A percentile compares a stretch with the other conserved stretches of the same genome.
Evolutionary conservation across 2,797 vertebrate species (phyloP).

Genomic region (Pipistrellus pygmaeus): DNA sequence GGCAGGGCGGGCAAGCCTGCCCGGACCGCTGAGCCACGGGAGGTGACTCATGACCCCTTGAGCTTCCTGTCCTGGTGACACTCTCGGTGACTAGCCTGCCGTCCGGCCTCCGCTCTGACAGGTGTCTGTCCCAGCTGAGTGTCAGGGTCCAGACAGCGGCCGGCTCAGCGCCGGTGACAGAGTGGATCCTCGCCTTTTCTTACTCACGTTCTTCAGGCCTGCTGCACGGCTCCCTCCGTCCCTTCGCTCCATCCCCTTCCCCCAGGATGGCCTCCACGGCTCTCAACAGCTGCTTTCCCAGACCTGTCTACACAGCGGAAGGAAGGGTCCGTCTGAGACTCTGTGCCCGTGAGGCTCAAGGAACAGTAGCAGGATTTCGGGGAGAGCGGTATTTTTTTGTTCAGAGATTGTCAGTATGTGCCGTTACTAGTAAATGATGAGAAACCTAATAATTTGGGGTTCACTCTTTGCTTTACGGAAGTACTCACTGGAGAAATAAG

Average conservation of each 20-base stretch:
- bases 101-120: slow-evolving; percentile 57
- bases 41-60: slow-evolving; percentile 80
- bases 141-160: not conserved
- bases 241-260: not conserved
- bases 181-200: not conserved
- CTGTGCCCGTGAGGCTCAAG: not conserved
- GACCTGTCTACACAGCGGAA: not conserved
- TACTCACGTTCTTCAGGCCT: too few relatives aligned
- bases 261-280: not conserved
- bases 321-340: not conserved
- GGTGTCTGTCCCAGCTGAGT: slow-evolving; percentile 37
- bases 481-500: not conserved
- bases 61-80: slow-evolving; percentile 53
- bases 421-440: not conserved
- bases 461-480: slow-evolving; percentile 27
- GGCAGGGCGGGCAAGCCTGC: slow-evolving; percentile 47
- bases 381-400: not conserved
- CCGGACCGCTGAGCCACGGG: slow-evolving; percentile 69
- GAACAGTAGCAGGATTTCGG: slow-evolving; percentile 46
- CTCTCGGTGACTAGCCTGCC: not conserved
- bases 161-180: not conserved
- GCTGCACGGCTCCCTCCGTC: not conserved
- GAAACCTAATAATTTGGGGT: not conserved
- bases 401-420: not conserved
- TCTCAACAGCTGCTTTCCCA: not conserved